Base-by-base conservation (phyloP, 2,888 invertebrate genomes). In the Sthenelais limicola region DNA sequence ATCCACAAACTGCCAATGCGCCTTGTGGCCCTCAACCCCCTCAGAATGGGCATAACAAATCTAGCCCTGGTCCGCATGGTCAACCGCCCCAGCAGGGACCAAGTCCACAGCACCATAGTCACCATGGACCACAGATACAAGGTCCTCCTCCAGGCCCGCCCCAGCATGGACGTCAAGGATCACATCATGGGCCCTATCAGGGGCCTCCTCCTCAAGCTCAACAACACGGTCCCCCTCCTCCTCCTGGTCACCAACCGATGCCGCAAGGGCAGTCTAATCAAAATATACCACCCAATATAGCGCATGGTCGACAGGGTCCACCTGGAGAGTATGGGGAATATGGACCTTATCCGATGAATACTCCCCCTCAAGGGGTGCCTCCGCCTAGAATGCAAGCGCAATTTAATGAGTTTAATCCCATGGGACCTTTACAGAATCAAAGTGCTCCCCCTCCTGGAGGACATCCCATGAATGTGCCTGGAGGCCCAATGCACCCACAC, bases 51-150 rank as follows among this genome's bases (percentile, higher is more conserved):
- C 9, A 24, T 18, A 48, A 15, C 32, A 33, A 47, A 24, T 48
- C 43, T 5, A 48, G 68, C 3, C 68, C 68, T 15, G 47, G 47
- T n/a, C 52, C 52, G n/a, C 52, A 52, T 15, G 52, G 52, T 21
- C 52, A 9, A 7, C n/a, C 52, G n/a, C 52, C 15, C 7, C 9
- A n/a, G 18, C 12, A 15, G 56, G 56, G 15, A 9, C 56, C 56
- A n/a, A n/a, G 51, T n/a, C n/a, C 51, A 26, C 51, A 7, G 51
- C 9, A 5, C 7, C 51, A n/a, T 21, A n/a, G 18, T 5, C 51
- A 51, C 43, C 12, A 18, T 43, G 43, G 9, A 5, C 51, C 18
- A 7, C 9, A 51, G 51, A 5, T 51, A 26, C 7, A 5, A 26
- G 51, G 51, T 24, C 51, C 51, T 4, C 66, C 15, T 15, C 66